Base-by-base conservation (phyloP, 2,113 vertebrate genomes). In the Leiothrix lutea region DNA sequence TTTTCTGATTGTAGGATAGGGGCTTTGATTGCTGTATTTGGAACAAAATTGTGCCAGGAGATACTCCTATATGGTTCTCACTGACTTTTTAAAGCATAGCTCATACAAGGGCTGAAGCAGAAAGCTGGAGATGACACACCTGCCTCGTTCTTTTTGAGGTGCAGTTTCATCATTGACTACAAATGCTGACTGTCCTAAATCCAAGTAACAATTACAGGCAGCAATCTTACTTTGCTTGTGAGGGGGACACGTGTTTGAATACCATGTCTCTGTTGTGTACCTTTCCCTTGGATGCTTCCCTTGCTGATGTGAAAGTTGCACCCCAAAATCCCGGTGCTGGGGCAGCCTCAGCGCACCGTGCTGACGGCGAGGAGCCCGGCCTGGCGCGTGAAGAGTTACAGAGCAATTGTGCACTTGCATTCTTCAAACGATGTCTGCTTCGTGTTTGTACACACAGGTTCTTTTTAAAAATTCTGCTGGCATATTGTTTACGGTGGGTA, bases 381-480 rank as follows among this genome's bases (percentile, higher is more conserved):
- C 77, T 12, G 94, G 94, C 29, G 1, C 0, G 7, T 8, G 67
- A 51, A 94, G 86, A 90, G 97, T 98, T 98, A 97, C 97, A 42
- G 80, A 74, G 82, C 75, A 84, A 50, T 51, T 57, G 80, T 83
- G 91, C 44, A 17, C 95, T 97, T 61, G 79, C 93, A 44, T 97
- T 88, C 95, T 97, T 95, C 88, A 96, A 97, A 97, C 80, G 80
- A 96, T 86, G 91, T 74, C 95, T 45, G 75, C 92, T 97, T 94
- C 96, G 31, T 98, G 98, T 98, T 98, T 98, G 97, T 98, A 98
- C 97, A 98, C 98, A 98, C 97, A 53, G n/a, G 90, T 96, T 98
- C 97, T 97, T 95, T 97, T 98, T 97, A 96, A 97, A 97, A 96
- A 98, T 98, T 98, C 98, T 97, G 97, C 96, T 93, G 97, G 98